A percentile compares a stretch with the other conserved stretches of the same genome.
Evolutionary conservation across 2,888 invertebrate genomes (phyloP).

Genomic region (Campoplex capitator): DNA sequence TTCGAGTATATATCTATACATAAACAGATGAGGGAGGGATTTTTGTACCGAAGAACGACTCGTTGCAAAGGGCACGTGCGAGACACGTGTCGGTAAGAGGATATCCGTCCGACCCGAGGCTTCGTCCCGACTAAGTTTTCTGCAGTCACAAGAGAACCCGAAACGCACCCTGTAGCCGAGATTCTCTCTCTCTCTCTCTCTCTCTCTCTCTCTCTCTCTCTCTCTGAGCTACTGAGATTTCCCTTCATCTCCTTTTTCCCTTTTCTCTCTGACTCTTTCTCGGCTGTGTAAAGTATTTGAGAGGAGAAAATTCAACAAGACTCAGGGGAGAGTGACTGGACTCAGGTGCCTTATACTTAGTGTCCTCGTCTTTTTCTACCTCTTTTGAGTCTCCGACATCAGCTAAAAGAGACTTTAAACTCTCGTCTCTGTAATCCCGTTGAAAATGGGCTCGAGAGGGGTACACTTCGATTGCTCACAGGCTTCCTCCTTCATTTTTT

Average conservation of each 20-base stretch:
- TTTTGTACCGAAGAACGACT: slow-evolving; percentile 71
- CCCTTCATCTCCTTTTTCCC: neutral
- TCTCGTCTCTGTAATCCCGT: slow-evolving; percentile 41
- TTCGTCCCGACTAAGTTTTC: slow-evolving; percentile 64
- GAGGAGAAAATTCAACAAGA: slow-evolving; percentile 2
- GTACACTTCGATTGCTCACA: slow-evolving; percentile 22
- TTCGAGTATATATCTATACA: slow-evolving; percentile 1
- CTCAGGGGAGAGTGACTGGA: slow-evolving; percentile 29
- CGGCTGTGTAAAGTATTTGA: slow-evolving; percentile 15
- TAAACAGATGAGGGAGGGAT: slow-evolving; percentile 20
- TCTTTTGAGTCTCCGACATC: slow-evolving; percentile 24
- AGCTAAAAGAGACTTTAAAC: slow-evolving; percentile 14
- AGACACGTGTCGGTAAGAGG: slow-evolving; percentile 84
- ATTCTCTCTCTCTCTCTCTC: slow-evolving; percentile 19
- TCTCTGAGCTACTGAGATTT: neutral
- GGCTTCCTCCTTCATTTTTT: neutral
- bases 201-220: slow-evolving; percentile 5
- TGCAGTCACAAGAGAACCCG: slow-evolving; percentile 52
- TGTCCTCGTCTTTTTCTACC: slow-evolving; percentile 18
- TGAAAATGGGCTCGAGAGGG: slow-evolving; percentile 43
- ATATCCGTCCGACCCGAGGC: slow-evolving; percentile 79
- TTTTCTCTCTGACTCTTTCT: slow-evolving; percentile 25
- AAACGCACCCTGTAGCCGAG: slow-evolving; percentile 29
- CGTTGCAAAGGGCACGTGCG: slow-evolving; percentile 81
- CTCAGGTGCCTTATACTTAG: slow-evolving; percentile 75